Conservation (phyloP, 2,888 invertebrate genomes). For the Patella ulyssiponensis region DNA sequence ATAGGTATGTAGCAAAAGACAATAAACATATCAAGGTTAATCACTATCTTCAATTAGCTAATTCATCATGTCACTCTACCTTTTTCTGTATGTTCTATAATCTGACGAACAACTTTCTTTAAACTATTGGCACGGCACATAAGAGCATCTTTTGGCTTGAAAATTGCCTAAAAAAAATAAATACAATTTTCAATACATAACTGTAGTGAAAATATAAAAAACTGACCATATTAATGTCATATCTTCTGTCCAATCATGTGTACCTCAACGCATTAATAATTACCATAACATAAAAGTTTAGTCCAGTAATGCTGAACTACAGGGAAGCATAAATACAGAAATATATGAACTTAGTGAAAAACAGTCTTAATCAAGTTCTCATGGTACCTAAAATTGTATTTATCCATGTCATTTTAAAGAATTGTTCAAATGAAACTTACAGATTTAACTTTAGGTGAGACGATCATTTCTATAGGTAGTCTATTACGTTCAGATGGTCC, state of each 20-base stretch:
- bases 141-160: slow-evolving; percentile 73
- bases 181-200: background rate
- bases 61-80: slow-evolving; percentile 57
- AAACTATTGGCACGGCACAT: slow-evolving; percentile 84
- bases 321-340: no score
- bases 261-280: no score
- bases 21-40: no score
- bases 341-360: no score
- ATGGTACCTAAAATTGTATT: no score
- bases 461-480: slow-evolving; percentile 49
- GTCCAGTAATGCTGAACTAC: no score
- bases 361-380: no score
- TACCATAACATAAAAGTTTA: no score
- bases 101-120: slow-evolving; percentile 84
- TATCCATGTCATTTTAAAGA: no score
- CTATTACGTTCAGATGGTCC: slow-evolving; percentile 44
- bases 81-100: slow-evolving; percentile 85
- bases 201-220: slow-evolving; percentile 50
- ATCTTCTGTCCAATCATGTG: background rate
- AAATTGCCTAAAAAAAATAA: slow-evolving; percentile 49
- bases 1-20: no score
- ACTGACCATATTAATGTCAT: background rate
- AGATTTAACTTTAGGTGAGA: slow-evolving; percentile 45
- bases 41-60: no score
- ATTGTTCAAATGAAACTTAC: slow-evolving; percentile 33